These are phyloP conservation scores for Steromphala cineraria DNA, from an alignment of 2,888 invertebrate species.

Conservation along the genomic window DNA sequence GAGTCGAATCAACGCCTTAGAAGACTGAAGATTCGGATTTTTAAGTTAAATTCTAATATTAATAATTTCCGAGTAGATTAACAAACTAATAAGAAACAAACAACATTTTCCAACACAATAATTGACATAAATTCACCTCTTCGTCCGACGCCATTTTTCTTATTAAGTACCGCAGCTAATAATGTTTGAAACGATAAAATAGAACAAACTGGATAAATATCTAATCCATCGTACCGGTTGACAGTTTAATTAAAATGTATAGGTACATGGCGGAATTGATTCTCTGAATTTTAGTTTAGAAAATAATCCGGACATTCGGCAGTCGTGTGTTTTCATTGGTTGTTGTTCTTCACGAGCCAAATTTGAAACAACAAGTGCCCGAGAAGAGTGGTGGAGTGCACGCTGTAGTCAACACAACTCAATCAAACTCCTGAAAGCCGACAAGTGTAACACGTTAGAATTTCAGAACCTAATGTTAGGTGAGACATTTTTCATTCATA, in stretches of 20 bases:
- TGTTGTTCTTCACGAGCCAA: background rate
- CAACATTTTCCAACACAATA: background rate
- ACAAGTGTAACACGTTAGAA: background rate
- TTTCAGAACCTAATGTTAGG: background rate
- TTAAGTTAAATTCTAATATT: too few relatives aligned
- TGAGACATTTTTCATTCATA: background rate
- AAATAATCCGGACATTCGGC: background rate
- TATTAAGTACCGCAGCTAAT: slow-evolving; percentile 19
- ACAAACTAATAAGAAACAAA: background rate
- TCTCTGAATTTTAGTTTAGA: too few relatives aligned
- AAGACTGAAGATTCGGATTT: background rate
- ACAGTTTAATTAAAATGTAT: too few relatives aligned
- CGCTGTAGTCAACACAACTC: background rate
- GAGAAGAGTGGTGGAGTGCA: background rate
- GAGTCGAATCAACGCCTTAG: slow-evolving; percentile 10
- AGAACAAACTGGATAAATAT: too few relatives aligned
- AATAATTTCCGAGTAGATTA: too few relatives aligned
- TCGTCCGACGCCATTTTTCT: slow-evolving; percentile 58
- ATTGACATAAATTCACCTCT: slow-evolving; percentile 31
- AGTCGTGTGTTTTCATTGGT: background rate
- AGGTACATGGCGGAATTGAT: too few relatives aligned
- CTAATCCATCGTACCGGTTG: too few relatives aligned
- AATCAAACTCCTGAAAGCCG: background rate
- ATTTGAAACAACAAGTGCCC: slow-evolving; percentile 20
- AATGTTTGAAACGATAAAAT: background rate